phyloP scores from a whole-genome alignment of 2,888 invertebrate genomes.

The Hydriomena furcata region DNA sequence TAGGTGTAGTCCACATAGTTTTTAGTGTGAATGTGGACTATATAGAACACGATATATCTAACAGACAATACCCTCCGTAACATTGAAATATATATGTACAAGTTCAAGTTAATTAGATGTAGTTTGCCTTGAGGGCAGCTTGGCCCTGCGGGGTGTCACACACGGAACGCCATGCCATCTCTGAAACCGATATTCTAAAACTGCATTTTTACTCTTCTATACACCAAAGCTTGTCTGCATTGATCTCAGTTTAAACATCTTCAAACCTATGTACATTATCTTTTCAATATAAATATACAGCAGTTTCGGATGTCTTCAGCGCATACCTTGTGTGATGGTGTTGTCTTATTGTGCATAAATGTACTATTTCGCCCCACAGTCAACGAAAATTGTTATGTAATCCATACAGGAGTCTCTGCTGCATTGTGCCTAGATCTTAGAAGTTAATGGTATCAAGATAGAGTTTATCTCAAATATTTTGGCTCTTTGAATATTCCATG shows the following conservation, averaged over 20 bases:
- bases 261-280: conserved; percentile 8
- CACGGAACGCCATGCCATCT: conserved; percentile 39
- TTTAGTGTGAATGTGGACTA: conserved; percentile 71
- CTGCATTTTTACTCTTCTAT: conserved; percentile 45
- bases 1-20: conserved; percentile 74
- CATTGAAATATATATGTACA: conserved; percentile 69
- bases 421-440: conserved; percentile 85
- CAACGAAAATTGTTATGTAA: conserved; percentile 82
- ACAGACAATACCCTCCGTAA: conserved; percentile 83
- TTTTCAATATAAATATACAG: conserved; percentile 37
- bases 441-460: conserved; percentile 83
- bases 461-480: conserved; percentile 83
- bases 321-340: conserved; percentile 68
- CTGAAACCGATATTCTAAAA: conserved; percentile 59
- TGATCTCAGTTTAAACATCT: conserved; percentile 24
- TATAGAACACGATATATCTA: conserved; percentile 75
- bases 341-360: conserved; percentile 55
- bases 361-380: conserved; percentile 75
- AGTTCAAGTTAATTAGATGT: conserved; percentile 78
- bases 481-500: conserved; percentile 84
- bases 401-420: conserved; percentile 84
- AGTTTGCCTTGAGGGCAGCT: conserved; percentile 75
- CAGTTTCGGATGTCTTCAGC: conserved; percentile 65
- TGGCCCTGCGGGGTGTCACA: conserved; percentile 61
- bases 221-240: conserved; percentile 28